Percentiles rank a stretch among this genome's conserved stretches.
Conservation (phyloP, 2,888 invertebrate genomes). For the Meghimatium bilineatum region DNA sequence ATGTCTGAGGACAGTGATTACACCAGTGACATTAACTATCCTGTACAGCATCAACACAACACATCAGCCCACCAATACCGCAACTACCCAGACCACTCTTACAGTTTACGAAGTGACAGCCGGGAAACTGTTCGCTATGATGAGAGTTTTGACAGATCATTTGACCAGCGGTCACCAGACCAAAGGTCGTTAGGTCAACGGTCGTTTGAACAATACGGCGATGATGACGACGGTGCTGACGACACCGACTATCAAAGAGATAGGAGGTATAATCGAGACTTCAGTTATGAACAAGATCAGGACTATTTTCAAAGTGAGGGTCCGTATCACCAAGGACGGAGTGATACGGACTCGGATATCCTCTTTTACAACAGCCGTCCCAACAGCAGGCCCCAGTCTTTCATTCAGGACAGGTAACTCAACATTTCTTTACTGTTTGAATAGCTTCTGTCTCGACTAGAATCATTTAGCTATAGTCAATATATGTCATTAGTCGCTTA, state of each 20-base stretch:
- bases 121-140: conserved; percentile 54
- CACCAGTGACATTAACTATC: conserved; percentile 96
- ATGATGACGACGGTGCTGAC: conserved; percentile 39
- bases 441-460: too few relatives aligned
- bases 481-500: too few relatives aligned
- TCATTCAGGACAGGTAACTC: conserved; percentile 65
- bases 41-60: conserved; percentile 86
- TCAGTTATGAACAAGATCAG: conserved; percentile 56
- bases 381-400: conserved; percentile 78
- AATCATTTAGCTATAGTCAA: too few relatives aligned
- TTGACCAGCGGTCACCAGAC: conserved; percentile 50
- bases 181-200: conserved; percentile 30
- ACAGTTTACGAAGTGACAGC: conserved; percentile 80
- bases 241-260: conserved; percentile 24
- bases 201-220: conserved; percentile 48
- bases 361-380: conserved; percentile 93
- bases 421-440: not conserved
- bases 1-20: conserved; percentile 98
- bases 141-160: conserved; percentile 59
- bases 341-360: conserved; percentile 78
- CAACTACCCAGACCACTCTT: conserved; percentile 66
- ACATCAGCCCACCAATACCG: conserved; percentile 89
- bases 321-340: conserved; percentile 65
- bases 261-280: conserved; percentile 54
- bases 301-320: conserved; percentile 62